Conservation (phyloP, 2,888 invertebrate species). For the Sesia apiformis region DNA sequence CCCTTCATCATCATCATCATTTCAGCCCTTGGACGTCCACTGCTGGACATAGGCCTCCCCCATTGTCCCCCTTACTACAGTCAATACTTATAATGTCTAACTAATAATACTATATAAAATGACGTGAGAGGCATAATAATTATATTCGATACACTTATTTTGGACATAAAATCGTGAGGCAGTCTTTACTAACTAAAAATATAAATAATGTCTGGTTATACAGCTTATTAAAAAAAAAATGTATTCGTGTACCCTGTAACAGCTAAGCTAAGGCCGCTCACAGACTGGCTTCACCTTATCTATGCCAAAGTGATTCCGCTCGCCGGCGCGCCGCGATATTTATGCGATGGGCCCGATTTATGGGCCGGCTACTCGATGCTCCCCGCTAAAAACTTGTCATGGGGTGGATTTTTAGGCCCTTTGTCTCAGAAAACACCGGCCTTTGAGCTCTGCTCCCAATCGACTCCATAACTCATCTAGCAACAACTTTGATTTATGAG, state of each 20-base stretch:
- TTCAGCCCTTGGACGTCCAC: no score
- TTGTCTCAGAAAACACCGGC: no score
- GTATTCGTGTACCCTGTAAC: constrained; percentile 11
- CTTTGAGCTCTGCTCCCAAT: no score
- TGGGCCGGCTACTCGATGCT: constrained; percentile 11
- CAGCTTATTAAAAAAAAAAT: neutral
- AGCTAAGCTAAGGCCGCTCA: constrained; percentile 17
- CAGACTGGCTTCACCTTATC: constrained; percentile 42
- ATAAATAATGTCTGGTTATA: neutral
- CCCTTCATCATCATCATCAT: no score
- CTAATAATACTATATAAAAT: no score
- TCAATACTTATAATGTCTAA: no score
- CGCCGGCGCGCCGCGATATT: constrained; percentile 32
- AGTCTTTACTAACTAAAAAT: neutral
- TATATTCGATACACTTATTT: neutral
- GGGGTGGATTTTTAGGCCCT: neutral
- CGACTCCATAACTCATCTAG: no score
- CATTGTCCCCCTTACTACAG: no score
- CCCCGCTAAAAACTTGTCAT: neutral
- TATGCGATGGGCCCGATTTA: constrained; percentile 38
- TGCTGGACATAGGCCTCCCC: no score
- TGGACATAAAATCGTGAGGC: constrained; percentile 5
- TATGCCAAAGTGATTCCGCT: constrained; percentile 43
- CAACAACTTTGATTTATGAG: no score
- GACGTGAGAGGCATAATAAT: no score